These are phyloP conservation scores for Tetrapedia diversipes DNA, from an alignment of 2,888 invertebrate genomes.

Conservation along the genomic window DNA sequence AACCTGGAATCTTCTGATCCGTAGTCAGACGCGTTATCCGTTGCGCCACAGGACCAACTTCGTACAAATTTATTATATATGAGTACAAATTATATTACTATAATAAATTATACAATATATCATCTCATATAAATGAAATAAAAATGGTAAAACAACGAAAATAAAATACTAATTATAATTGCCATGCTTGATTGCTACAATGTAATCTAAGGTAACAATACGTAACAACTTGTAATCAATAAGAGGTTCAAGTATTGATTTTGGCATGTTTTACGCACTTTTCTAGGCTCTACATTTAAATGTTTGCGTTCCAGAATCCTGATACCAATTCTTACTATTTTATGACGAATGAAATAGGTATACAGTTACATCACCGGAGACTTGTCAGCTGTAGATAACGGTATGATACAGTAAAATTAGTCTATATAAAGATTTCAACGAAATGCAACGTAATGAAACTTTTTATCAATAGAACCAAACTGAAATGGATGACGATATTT, in stretches of 20 bases:
- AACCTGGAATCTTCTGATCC: slow-evolving; percentile 78
- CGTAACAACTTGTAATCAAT: not conserved
- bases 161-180: not conserved
- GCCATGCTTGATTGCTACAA: not conserved
- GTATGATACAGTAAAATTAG: slow-evolving; percentile 17
- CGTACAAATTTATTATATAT: not conserved
- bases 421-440: slow-evolving; percentile 6
- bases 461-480: slow-evolving; percentile 17
- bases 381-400: slow-evolving; percentile 6
- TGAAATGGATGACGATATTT: slow-evolving; percentile 1
- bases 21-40: slow-evolving; percentile 78
- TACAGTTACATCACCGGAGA: slow-evolving; percentile 3
- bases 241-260: not conserved
- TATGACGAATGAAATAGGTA: not conserved
- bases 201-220: slow-evolving; percentile 4
- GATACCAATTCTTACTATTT: not conserved
- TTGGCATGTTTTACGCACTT: not conserved
- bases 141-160: not conserved
- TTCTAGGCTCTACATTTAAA: not conserved
- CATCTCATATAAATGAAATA: not conserved
- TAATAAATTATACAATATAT: not conserved
- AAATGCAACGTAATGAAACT: slow-evolving; percentile 6
- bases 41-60: slow-evolving; percentile 76
- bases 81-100: not conserved
- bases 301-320: not conserved